Percentiles rank a stretch among this genome's conserved stretches.
Conservation (phyloP, 2,797 vertebrate genomes). For the Necrosyrtes monachus region DNA sequence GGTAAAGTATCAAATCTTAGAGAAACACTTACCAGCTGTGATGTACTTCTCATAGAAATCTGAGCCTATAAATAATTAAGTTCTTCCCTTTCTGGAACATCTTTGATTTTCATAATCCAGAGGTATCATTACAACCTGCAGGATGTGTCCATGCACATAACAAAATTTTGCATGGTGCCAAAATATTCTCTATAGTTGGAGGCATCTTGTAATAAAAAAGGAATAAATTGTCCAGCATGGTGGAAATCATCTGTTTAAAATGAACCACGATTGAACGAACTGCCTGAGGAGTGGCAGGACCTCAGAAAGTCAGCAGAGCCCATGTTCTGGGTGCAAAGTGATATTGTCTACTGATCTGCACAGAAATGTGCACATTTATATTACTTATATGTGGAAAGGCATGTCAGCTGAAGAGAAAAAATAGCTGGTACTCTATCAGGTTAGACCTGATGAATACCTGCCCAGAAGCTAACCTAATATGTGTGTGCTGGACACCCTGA, state of each 20-base stretch:
- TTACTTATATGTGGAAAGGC: not conserved
- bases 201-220: not conserved
- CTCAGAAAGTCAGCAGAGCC: not conserved
- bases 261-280: not conserved
- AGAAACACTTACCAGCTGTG: not conserved
- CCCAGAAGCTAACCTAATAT: not conserved
- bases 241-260: constrained; percentile 38
- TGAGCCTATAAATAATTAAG: not conserved
- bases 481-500: not conserved
- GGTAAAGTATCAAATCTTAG: not conserved
- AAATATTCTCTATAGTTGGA: not conserved
- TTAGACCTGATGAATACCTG: not conserved
- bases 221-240: not conserved
- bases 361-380: not conserved
- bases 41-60: not conserved
- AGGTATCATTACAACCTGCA: not conserved
- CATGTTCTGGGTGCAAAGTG: not conserved
- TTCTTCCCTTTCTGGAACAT: constrained; percentile 2
- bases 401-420: not conserved
- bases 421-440: not conserved
- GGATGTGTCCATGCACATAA: not conserved
- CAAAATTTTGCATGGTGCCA: not conserved
- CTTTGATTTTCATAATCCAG: not conserved
- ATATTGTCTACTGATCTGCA: not conserved
- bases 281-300: not conserved